Conservation (phyloP, 2,113 vertebrate genomes). For the Oceanodroma tethys region DNA sequence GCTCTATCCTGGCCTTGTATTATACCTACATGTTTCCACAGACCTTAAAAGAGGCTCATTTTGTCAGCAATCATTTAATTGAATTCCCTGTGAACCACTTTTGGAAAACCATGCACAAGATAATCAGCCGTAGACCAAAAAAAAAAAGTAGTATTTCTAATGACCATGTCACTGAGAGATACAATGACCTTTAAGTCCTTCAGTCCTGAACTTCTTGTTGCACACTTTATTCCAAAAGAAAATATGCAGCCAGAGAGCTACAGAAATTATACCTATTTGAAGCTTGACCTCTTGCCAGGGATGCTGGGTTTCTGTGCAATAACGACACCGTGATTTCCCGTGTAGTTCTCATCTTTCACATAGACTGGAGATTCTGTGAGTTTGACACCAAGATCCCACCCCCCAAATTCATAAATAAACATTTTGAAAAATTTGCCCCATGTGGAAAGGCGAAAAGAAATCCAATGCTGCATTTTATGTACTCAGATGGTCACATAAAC, state of each 20-base stretch:
- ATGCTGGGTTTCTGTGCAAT: background rate
- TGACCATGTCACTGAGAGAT: background rate
- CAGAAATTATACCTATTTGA: background rate
- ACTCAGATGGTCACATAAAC: background rate
- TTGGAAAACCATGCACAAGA: conserved; percentile 20
- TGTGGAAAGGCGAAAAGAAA: background rate
- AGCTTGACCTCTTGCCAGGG: background rate
- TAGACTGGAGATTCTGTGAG: accelerated
- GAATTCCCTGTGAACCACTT: conserved; percentile 21
- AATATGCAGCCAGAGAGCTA: background rate
- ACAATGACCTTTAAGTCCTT: conserved; percentile 21
- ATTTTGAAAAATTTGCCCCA: background rate
- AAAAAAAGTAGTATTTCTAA: background rate
- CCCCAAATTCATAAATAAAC: background rate
- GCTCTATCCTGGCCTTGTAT: background rate
- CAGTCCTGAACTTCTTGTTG: background rate
- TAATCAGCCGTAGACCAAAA: background rate
- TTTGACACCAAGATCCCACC: background rate
- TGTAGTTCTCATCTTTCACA: background rate
- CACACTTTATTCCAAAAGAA: background rate
- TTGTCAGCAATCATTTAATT: conserved; percentile 26
- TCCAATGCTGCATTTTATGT: background rate
- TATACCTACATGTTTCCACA: conserved; percentile 9
- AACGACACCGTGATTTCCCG: accelerated
- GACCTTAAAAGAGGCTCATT: conserved; percentile 23